Percentiles rank a stretch among this genome's conserved stretches.
Evolutionary conservation across 37 sponge, comb jelly and placozoan genomes (phyloP).

Genomic region (Aplysina aerophoba): DNA sequence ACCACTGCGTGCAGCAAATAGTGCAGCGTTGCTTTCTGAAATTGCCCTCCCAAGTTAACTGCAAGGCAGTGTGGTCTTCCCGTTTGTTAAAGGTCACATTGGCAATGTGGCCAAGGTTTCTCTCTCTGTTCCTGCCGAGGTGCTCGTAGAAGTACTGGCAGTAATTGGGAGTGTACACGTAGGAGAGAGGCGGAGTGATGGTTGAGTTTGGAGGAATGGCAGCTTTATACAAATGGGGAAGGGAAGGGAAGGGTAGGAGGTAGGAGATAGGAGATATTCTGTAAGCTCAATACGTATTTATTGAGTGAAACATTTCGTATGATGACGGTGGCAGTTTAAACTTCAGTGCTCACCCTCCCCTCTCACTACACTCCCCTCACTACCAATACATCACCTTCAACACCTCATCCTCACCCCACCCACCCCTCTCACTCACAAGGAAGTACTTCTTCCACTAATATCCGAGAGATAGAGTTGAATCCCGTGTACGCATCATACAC

Average conservation of each 20-base stretch:
- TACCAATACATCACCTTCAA: too few relatives aligned
- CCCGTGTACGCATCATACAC: slow-evolving; percentile 80
- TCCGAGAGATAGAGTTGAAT: slow-evolving; percentile 66
- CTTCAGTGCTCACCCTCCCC: too few relatives aligned
- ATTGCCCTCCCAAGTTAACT: slow-evolving; percentile 71
- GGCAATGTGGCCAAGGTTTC: slow-evolving; percentile 57
- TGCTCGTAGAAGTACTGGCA: slow-evolving; percentile 59
- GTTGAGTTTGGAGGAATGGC: background rate
- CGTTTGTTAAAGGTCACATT: slow-evolving; percentile 37
- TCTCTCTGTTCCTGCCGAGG: slow-evolving; percentile 49
- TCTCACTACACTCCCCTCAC: too few relatives aligned
- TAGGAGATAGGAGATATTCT: too few relatives aligned
- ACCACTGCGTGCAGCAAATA: slow-evolving; percentile 67
- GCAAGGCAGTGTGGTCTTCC: slow-evolving; percentile 52
- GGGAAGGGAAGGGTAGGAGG: background rate
- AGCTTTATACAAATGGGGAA: background rate
- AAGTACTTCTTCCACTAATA: slow-evolving; percentile 55
- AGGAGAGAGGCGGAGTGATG: slow-evolving; percentile 11
- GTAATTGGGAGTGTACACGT: slow-evolving; percentile 59
- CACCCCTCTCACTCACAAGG: slow-evolving; percentile 21
- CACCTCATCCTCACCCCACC: too few relatives aligned
- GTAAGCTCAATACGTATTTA: too few relatives aligned
- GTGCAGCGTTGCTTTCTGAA: slow-evolving; percentile 64
- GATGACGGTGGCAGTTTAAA: too few relatives aligned
- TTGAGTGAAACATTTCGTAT: too few relatives aligned